Conservation (phyloP, 2,888 invertebrate genomes). For the Spialia ferax region DNA sequence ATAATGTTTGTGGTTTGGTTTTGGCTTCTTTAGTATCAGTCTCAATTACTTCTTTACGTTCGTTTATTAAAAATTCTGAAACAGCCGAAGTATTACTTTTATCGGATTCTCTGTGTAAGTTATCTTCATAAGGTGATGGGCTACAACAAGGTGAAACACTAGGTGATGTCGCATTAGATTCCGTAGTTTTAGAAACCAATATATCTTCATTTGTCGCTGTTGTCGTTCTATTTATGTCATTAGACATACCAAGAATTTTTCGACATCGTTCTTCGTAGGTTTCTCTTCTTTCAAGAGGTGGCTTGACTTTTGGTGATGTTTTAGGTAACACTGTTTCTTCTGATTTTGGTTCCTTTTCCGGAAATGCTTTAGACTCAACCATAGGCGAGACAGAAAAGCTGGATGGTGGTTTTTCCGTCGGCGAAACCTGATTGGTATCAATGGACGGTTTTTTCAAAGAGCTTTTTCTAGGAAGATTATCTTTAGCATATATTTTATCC, state of each 20-base stretch:
- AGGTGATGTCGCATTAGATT: conserved; percentile 59
- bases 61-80: conserved; percentile 58
- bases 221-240: conserved; percentile 61
- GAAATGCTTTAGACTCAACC: conserved; percentile 58
- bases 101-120: conserved; percentile 48
- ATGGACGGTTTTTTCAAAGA: conserved; percentile 76
- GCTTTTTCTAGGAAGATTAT: conserved; percentile 76
- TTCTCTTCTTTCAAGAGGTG: conserved; percentile 88
- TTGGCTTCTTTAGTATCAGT: conserved; percentile 19
- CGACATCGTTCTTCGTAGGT: conserved; percentile 91
- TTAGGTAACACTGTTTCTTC: conserved; percentile 59
- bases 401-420: conserved; percentile 74
- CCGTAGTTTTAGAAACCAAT: conserved; percentile 52
- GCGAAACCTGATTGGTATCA: conserved; percentile 58
- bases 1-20: conserved; percentile 31
- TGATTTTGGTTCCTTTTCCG: conserved; percentile 54
- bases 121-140: conserved; percentile 58
- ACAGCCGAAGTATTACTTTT: conserved; percentile 50
- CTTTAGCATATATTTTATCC: conserved; percentile 67
- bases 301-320: conserved; percentile 75
- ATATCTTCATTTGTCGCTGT: conserved; percentile 50
- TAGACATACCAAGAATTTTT: conserved; percentile 89
- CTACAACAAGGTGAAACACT: conserved; percentile 67
- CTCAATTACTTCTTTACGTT: conserved; percentile 53
- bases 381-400: conserved; percentile 73